Evolutionary conservation across 2,113 vertebrate genomes (phyloP).

Genomic region (Mohoua ochrocephala): DNA sequence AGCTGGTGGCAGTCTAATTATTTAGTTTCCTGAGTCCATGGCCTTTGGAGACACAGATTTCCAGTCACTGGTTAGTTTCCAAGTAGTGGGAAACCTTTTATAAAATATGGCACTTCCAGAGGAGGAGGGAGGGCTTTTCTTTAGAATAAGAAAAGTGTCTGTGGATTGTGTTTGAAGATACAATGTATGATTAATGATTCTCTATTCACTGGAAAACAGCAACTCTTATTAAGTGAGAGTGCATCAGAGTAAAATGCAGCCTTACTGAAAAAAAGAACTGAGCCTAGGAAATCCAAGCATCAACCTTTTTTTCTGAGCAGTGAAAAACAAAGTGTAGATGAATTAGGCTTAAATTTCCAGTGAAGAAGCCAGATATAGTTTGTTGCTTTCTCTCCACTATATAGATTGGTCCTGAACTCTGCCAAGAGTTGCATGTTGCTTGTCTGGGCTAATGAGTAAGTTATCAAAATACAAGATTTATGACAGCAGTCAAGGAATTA

Average conservation of each 20-base stretch:
- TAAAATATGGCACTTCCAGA: not conserved
- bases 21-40: not conserved
- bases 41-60: not conserved
- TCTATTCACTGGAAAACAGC: not conserved
- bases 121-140: not conserved
- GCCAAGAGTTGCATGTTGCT: not conserved
- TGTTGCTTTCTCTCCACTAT: not conserved
- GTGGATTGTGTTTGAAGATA: conserved; percentile 20
- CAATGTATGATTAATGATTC: conserved; percentile 40
- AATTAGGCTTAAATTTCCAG: not conserved
- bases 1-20: not conserved
- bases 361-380: not conserved
- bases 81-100: not conserved
- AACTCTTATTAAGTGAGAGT: not conserved
- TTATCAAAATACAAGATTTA: conserved; percentile 32
- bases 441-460: conserved; percentile 12
- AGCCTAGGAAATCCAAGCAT: not conserved
- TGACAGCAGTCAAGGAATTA: conserved; percentile 20
- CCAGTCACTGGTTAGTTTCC: not conserved
- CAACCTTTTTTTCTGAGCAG: not conserved
- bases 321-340: not conserved
- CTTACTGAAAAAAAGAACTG: not conserved
- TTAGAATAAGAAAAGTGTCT: not conserved
- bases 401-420: not conserved
- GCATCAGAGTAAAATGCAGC: not conserved